Evolutionary conservation across 2,888 invertebrate genomes (phyloP).

Genomic region (Thymelicus acteon): DNA sequence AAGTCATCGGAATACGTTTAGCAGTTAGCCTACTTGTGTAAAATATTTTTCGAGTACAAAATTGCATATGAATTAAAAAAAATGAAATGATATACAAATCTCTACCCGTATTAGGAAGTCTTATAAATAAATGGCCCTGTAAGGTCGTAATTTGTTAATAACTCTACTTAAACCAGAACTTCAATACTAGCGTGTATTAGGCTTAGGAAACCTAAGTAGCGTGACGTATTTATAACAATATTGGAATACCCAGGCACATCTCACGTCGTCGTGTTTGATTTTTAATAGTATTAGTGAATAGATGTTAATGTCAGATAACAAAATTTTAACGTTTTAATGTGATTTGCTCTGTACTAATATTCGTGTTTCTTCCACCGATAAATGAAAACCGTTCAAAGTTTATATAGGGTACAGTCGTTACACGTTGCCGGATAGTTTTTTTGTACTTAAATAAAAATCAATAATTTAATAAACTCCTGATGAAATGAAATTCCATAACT

Average conservation of each 20-base stretch:
- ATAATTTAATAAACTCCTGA: too few relatives aligned
- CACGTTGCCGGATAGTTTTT: too few relatives aligned
- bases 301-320: neutral
- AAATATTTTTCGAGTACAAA: constrained; percentile 5
- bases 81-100: neutral
- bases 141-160: neutral
- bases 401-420: neutral
- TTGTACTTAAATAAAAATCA: too few relatives aligned
- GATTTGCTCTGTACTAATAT: neutral
- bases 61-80: neutral
- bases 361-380: neutral
- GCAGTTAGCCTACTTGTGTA: too few relatives aligned
- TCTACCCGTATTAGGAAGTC: neutral
- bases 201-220: neutral
- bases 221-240: neutral
- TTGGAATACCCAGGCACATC: neutral
- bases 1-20: neutral
- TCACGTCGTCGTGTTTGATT: constrained; percentile 2
- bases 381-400: neutral
- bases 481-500: too few relatives aligned
- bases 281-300: constrained; percentile 1
- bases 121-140: neutral
- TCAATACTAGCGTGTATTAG: neutral
- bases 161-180: constrained; percentile 5
- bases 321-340: constrained; percentile 1